phyloP scores from a whole-genome alignment of 35 echinoderm and acorn worm genomes.

The Ophiothrix spiculata region DNA sequence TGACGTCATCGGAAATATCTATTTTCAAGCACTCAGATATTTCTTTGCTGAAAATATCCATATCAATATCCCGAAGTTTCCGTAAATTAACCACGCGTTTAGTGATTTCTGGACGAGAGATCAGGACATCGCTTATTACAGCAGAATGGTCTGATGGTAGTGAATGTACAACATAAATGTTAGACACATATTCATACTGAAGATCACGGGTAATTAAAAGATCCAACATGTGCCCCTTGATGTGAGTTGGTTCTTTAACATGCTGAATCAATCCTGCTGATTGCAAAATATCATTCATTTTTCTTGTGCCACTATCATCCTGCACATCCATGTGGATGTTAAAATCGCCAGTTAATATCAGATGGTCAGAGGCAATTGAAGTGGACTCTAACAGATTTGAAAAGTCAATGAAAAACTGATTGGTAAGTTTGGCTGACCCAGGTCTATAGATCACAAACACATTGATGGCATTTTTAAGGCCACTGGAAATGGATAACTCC shows the following conservation, averaged over 20 bases:
- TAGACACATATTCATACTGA: conserved; percentile 3
- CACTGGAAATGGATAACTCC: background rate
- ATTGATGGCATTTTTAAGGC: background rate
- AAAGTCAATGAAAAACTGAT: conserved; percentile 12
- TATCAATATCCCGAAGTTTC: background rate
- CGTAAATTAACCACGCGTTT: background rate
- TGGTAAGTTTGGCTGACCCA: background rate
- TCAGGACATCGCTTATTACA: background rate
- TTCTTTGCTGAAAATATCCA: background rate
- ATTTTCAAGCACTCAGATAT: background rate
- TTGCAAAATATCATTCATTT: background rate
- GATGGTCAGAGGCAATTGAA: background rate
- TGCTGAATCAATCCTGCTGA: conserved; percentile 14
- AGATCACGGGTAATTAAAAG: conserved; percentile 5
- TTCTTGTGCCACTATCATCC: background rate
- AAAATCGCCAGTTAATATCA: conserved; percentile 10
- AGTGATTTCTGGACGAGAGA: background rate
- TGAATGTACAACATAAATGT: background rate
- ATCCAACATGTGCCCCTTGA: background rate
- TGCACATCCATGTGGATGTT: background rate
- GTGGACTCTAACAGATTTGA: background rate
- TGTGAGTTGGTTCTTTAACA: conserved; percentile 6
- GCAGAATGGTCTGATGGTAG: conserved; percentile 11
- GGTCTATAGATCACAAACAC: too few species aligned
- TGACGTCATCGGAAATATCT: background rate